Percentiles rank a stretch among this genome's conserved stretches.
Evolutionary conservation across 2,888 invertebrate species (phyloP).

Genomic region (Octodonta nipae): DNA sequence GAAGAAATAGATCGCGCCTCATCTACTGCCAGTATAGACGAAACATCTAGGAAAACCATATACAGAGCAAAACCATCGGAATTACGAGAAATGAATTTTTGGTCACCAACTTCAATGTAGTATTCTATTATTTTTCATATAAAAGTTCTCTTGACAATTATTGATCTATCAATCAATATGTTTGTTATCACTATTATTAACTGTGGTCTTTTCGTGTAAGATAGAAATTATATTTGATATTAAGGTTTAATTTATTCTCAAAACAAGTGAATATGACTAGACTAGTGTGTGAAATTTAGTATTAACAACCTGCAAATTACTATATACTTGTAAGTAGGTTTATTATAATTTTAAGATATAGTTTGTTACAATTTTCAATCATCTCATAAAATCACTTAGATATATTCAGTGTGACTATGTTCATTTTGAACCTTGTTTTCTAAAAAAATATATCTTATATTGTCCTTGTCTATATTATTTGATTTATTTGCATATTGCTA

Average conservation of each 20-base stretch:
- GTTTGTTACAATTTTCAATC: no score
- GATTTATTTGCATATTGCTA: no score
- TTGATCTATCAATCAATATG: no score
- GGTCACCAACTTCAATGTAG: slow-evolving; percentile 75
- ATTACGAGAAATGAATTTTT: slow-evolving; percentile 70
- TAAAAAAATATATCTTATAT: no score
- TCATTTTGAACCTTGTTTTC: no score
- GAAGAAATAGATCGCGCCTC: slow-evolving; percentile 21
- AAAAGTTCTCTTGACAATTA: no score
- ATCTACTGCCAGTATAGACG: slow-evolving; percentile 21
- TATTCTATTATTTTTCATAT: neutral
- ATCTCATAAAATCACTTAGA: no score
- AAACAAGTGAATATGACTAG: neutral
- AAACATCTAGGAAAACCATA: slow-evolving; percentile 24
- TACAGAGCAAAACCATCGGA: slow-evolving; percentile 54
- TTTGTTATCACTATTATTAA: no score
- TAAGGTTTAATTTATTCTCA: neutral
- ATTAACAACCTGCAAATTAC: slow-evolving; percentile 13
- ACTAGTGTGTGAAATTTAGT: slow-evolving; percentile 11
- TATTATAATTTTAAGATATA: no score
- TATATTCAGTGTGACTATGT: no score
- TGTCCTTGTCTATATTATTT: no score
- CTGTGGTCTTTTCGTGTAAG: neutral
- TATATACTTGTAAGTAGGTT: no score
- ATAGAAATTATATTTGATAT: slow-evolving; percentile 1